A percentile compares a stretch with the other conserved stretches of the same genome.
Conservation (phyloP, 2,888 invertebrate genomes). For the Epistrophe eligans region DNA sequence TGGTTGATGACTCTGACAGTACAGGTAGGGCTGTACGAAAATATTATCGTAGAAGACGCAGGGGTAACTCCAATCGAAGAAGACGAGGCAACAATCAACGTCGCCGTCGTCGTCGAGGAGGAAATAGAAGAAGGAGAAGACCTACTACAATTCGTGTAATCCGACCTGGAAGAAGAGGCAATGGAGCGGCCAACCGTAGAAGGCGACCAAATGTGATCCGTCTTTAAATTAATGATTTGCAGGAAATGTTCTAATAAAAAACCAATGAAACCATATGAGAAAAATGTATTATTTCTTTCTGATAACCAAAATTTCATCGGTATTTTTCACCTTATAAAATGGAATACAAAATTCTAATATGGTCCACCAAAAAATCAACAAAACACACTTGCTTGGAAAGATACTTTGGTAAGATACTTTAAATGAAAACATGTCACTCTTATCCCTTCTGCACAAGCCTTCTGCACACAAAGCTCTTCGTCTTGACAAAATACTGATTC, state of each 20-base stretch:
- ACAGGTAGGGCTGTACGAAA: constrained; percentile 79
- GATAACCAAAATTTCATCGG: too few species aligned
- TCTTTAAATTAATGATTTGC: constrained; percentile 25
- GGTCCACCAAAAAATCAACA: too few species aligned
- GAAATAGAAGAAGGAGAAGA: constrained; percentile 71
- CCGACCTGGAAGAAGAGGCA: constrained; percentile 8
- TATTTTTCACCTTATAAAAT: too few species aligned
- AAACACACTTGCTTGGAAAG: too few species aligned
- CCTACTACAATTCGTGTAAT: constrained; percentile 67
- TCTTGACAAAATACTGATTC: too few species aligned
- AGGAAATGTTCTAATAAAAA: neutral
- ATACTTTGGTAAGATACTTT: too few species aligned
- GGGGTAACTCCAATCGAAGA: constrained; percentile 68
- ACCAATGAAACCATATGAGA: neutral
- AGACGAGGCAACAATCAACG: constrained; percentile 51
- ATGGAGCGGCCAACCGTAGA: neutral
- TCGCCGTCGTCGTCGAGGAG: constrained; percentile 71
- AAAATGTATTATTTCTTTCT: too few species aligned
- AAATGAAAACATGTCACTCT: too few species aligned
- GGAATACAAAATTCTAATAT: neutral
- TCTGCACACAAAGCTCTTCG: too few species aligned
- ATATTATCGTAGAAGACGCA: constrained; percentile 77
- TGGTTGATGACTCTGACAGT: constrained; percentile 79
- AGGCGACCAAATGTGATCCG: constrained; percentile 50
- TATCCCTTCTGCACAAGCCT: too few species aligned